Evolutionary conservation across 2,797 vertebrate genomes (phyloP).

Genomic region (Eulemur mongoz): DNA sequence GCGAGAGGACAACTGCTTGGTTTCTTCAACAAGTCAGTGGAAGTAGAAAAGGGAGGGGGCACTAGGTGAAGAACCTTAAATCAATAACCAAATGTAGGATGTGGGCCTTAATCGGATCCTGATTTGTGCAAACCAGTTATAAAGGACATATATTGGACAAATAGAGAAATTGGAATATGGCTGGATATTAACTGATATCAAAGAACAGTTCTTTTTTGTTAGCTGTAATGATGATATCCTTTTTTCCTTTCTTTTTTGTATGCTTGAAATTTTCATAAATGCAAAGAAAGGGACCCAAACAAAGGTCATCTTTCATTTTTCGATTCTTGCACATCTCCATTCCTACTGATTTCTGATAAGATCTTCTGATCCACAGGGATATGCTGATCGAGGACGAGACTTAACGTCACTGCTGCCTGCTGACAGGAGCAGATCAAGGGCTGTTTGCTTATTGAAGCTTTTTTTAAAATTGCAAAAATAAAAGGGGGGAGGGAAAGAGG

Average conservation of each 20-base stretch:
- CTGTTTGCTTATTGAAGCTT: neutral
- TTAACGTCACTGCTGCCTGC: neutral
- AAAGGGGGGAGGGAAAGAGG: neutral
- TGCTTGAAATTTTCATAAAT: constrained; percentile 17
- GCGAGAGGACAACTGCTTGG: neutral
- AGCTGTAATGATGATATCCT: neutral
- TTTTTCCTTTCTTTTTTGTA: neutral
- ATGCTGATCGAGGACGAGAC: neutral
- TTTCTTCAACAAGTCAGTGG: neutral
- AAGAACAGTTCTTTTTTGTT: neutral
- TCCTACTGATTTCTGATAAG: neutral
- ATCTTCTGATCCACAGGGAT: neutral
- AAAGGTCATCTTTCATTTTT: neutral
- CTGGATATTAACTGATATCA: neutral
- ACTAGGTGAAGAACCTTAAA: neutral
- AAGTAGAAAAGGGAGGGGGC: neutral
- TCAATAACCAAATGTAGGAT: neutral
- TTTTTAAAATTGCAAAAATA: neutral
- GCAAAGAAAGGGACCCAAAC: neutral
- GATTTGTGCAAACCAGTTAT: neutral
- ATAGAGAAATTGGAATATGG: neutral
- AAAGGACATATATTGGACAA: neutral
- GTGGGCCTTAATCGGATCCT: neutral
- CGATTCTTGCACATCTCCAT: neutral
- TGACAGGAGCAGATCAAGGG: neutral